A percentile compares a stretch with the other conserved stretches of the same genome.
phyloP scores from a whole-genome alignment of 2,888 invertebrate genomes.

The Meghimatium bilineatum region DNA sequence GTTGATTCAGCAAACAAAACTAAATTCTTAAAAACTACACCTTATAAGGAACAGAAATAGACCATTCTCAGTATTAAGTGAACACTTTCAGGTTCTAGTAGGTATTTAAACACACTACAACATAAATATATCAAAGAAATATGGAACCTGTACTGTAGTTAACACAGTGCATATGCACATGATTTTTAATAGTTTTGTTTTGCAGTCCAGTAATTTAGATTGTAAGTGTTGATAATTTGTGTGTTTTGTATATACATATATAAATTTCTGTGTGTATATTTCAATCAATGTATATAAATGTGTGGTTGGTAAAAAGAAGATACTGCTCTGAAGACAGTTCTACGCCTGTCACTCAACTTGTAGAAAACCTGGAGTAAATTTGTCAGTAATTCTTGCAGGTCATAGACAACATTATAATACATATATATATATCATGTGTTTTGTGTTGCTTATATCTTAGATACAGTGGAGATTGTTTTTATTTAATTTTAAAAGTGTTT shows the following conservation, averaged over 20 bases:
- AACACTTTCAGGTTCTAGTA: not conserved
- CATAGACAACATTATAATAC: not conserved
- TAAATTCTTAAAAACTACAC: too few species aligned
- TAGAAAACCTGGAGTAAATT: not conserved
- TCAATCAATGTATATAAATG: not conserved
- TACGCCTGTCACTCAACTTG: not conserved
- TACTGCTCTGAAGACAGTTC: not conserved
- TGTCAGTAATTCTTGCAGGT: not conserved
- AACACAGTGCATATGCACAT: not conserved
- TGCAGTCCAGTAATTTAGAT: not conserved
- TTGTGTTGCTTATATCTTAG: not conserved
- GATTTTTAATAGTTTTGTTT: not conserved
- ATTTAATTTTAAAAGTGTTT: not conserved
- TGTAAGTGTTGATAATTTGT: not conserved
- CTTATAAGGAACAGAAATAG: too few species aligned
- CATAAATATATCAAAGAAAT: not conserved
- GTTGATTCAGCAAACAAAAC: too few species aligned
- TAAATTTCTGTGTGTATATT: not conserved
- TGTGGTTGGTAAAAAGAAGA: not conserved
- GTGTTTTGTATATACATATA: conserved; percentile 1
- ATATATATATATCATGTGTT: not conserved
- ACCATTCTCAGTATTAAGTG: too few species aligned
- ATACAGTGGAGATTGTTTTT: not conserved
- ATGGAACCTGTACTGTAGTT: not conserved
- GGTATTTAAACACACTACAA: not conserved